Conservation (phyloP, 2,113 vertebrate genomes). For the Talpa occidentalis region DNA sequence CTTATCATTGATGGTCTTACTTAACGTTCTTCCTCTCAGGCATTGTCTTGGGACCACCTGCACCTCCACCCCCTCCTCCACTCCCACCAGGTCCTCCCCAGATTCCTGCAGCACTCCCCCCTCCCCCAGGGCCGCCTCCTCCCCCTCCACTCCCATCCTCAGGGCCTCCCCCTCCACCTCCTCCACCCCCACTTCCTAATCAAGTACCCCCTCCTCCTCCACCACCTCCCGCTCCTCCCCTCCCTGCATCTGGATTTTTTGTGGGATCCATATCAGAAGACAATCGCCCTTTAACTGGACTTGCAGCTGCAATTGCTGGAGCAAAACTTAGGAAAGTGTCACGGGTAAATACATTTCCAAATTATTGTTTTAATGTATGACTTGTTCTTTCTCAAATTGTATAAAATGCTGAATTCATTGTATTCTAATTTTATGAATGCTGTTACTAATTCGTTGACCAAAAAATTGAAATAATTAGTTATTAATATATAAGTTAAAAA, state of each 20-base stretch:
- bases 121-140: slow-evolving; percentile 88
- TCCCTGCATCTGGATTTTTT: slow-evolving; percentile 92
- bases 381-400: neutral
- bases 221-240: slow-evolving; percentile 94
- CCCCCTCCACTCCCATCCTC: slow-evolving; percentile 86
- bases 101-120: slow-evolving; percentile 84
- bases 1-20: neutral
- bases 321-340: slow-evolving; percentile 97
- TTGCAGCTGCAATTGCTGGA: slow-evolving; percentile 96
- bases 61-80: slow-evolving; percentile 93
- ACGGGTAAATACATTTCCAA: slow-evolving; percentile 88
- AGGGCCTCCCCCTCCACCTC: slow-evolving; percentile 86
- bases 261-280: slow-evolving; percentile 88
- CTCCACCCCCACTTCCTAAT: slow-evolving; percentile 89
- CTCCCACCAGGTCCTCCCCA: slow-evolving; percentile 90
- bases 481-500: neutral
- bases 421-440: neutral
- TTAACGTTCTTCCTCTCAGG: slow-evolving; percentile 85
- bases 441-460: neutral
- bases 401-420: neutral
- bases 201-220: slow-evolving; percentile 86
- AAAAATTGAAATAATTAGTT: neutral
- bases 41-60: slow-evolving; percentile 87
- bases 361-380: neutral
- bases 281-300: slow-evolving; percentile 92